A percentile compares a stretch with the other conserved stretches of the same genome.
Conservation (phyloP, 2,113 vertebrate genomes). For the Polypterus senegalus region DNA sequence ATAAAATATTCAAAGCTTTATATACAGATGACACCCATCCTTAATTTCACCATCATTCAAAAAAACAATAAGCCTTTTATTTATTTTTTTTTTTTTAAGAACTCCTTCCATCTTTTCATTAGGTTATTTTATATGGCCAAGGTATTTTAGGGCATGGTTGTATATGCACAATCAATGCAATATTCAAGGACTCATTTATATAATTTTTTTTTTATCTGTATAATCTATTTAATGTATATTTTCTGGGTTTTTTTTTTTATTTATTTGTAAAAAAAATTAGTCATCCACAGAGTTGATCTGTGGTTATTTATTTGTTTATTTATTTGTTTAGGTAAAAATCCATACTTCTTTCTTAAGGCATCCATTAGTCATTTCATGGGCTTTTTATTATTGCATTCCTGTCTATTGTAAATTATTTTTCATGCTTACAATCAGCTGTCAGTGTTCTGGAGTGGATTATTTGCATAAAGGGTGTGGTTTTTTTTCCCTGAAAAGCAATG, state of each 20-base stretch:
- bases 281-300: conserved; percentile 58
- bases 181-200: conserved; percentile 63
- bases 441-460: conserved; percentile 44
- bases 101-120: conserved; percentile 43
- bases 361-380: conserved; percentile 53
- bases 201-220: conserved; percentile 50
- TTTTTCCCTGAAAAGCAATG: conserved; percentile 67
- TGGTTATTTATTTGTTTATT: conserved; percentile 98
- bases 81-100: conserved; percentile 19
- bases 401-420: conserved; percentile 4
- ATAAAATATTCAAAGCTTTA: conserved; percentile 42
- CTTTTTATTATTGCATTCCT: conserved; percentile 56
- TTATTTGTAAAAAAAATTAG: conserved; percentile 69
- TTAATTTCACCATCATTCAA: not conserved
- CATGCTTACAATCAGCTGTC: conserved; percentile 12
- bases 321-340: conserved; percentile 54
- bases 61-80: conserved; percentile 33
- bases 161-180: conserved; percentile 95
- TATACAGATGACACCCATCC: conserved; percentile 28
- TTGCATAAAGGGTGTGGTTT: conserved; percentile 67
- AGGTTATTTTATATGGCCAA: conserved; percentile 48
- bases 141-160: conserved; percentile 54
- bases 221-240: conserved; percentile 51
- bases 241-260: conserved; percentile 65
- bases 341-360: conserved; percentile 49